These are phyloP conservation scores for Glaucomys volans DNA, from an alignment of 2,113 vertebrate species.

Conservation along the genomic window DNA sequence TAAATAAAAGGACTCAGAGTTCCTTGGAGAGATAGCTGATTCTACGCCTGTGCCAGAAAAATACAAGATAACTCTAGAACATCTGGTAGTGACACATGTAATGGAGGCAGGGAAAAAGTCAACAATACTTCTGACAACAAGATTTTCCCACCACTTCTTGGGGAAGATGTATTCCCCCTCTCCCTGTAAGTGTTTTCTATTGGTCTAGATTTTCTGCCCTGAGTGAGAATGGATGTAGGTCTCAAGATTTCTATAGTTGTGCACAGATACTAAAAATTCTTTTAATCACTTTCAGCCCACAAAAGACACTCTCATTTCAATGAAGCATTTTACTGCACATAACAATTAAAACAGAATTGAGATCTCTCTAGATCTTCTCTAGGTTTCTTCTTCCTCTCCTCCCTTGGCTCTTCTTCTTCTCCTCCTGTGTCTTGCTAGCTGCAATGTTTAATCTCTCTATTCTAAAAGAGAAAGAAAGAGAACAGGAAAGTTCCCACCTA, in stretches of 20 bases:
- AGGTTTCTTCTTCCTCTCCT: background rate
- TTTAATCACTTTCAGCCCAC: background rate
- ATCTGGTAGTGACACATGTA: no score
- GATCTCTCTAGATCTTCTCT: background rate
- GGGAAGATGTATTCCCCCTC: background rate
- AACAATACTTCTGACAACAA: rapidly evolving
- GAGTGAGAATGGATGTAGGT: background rate
- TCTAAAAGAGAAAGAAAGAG: background rate
- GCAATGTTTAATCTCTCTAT: background rate
- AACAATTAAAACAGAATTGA: background rate
- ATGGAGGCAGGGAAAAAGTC: background rate
- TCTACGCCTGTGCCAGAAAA: background rate
- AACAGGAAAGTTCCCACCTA: background rate
- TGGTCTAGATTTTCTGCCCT: background rate
- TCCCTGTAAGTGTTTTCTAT: background rate
- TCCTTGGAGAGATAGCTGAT: background rate
- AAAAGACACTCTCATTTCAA: background rate
- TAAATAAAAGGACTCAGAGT: background rate
- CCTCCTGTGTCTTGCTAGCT: background rate
- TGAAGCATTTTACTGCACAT: background rate
- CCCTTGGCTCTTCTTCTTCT: background rate
- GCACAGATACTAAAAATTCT: background rate
- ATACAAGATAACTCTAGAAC: background rate
- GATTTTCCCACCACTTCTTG: background rate
- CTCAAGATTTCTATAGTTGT: background rate